A percentile compares a stretch with the other conserved stretches of the same genome.
Conservation (phyloP, 2,113 vertebrate genomes). For the Pseudorhombus dupliciocellatus region DNA sequence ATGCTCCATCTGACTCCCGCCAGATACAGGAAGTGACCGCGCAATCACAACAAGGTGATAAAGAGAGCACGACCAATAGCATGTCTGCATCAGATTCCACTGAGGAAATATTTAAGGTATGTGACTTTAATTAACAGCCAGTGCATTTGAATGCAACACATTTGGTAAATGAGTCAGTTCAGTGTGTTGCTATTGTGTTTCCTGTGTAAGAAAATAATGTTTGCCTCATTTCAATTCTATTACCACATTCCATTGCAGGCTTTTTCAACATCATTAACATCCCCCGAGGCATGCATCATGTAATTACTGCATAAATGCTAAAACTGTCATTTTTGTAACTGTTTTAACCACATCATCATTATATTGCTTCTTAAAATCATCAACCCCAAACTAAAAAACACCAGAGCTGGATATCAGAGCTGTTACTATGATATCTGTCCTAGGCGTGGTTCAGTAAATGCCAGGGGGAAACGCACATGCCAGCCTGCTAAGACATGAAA, state of each 20-base stretch:
- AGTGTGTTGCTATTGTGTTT: constrained; percentile 8
- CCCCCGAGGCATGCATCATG: constrained; percentile 62
- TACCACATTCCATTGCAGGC: constrained; percentile 69
- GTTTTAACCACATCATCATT: constrained; percentile 62
- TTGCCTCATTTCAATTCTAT: constrained; percentile 39
- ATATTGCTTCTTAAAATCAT: constrained; percentile 60
- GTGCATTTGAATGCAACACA: constrained; percentile 10
- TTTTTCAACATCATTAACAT: constrained; percentile 68
- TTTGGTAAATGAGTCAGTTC: constrained; percentile 3
- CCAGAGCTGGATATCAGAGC: constrained; percentile 1
- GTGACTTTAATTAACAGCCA: constrained; percentile 32
- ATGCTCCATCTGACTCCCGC: constrained; percentile 61
- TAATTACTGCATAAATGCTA: constrained; percentile 59
- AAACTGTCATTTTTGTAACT: constrained; percentile 58
- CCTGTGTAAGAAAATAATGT: not conserved
- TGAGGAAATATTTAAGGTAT: constrained; percentile 81
- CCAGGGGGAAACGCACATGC: constrained; percentile 32
- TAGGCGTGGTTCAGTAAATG: constrained; percentile 49
- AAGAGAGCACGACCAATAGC: constrained; percentile 66
- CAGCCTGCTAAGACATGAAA: constrained; percentile 29
- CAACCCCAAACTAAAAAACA: constrained; percentile 10
- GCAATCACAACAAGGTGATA: constrained; percentile 71
- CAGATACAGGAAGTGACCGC: constrained; percentile 58
- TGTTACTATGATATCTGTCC: constrained; percentile 20
- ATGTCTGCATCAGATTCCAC: constrained; percentile 69